A percentile compares a stretch with the other conserved stretches of the same genome.
These are phyloP conservation scores for Megalurothrips usitatus DNA, from an alignment of 2,888 invertebrate species.

Conservation along the genomic window DNA sequence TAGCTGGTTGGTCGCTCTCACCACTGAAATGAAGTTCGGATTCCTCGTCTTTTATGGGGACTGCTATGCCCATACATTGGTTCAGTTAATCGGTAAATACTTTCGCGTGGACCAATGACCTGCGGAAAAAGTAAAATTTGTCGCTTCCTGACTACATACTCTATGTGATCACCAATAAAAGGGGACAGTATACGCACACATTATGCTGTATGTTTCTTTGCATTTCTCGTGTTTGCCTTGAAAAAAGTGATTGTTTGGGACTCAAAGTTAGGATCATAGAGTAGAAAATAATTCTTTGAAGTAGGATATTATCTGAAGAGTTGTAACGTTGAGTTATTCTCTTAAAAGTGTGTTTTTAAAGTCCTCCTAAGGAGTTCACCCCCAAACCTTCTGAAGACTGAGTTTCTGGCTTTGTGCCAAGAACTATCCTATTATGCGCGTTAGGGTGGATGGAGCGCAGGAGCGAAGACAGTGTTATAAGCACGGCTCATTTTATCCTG, in stretches of 20 bases:
- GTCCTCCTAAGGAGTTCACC: constrained; percentile 7
- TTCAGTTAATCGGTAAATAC: too few relatives aligned
- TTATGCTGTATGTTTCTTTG: background rate
- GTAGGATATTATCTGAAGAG: background rate
- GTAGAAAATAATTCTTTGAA: constrained; percentile 2
- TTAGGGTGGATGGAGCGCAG: background rate
- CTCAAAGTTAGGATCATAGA: constrained; percentile 20
- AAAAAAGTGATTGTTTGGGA: constrained; percentile 25
- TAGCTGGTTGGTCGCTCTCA: too few relatives aligned
- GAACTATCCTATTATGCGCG: constrained; percentile 18
- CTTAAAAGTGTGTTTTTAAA: constrained; percentile 14
- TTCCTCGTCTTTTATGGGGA: too few relatives aligned
- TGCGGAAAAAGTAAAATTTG: too few relatives aligned
- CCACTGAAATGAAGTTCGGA: too few relatives aligned
- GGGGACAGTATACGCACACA: too few relatives aligned
- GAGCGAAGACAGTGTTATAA: background rate
- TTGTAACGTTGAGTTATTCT: background rate
- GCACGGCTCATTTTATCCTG: background rate
- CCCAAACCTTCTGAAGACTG: constrained; percentile 26
- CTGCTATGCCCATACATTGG: too few relatives aligned
- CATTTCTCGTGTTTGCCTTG: constrained; percentile 26
- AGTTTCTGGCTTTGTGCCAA: background rate
- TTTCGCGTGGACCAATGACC: too few relatives aligned
- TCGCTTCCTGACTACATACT: too few relatives aligned
- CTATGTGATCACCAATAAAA: too few relatives aligned